These are phyloP conservation scores for Poecilia gillii DNA, from an alignment of 2,797 vertebrate genomes.

Conservation along the genomic window DNA sequence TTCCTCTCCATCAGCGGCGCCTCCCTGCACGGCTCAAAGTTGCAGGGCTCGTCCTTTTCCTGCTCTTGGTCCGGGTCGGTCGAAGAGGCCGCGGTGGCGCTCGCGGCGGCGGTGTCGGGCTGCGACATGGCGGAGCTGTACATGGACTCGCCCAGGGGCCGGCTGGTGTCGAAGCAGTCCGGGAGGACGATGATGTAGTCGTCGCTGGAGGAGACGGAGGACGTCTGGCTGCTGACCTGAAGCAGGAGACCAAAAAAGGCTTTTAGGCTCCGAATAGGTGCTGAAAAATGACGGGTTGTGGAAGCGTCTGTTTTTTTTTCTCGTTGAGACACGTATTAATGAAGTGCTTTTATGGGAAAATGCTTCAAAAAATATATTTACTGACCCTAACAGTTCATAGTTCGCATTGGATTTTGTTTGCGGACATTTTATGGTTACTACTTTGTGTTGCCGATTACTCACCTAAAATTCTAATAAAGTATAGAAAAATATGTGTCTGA, in stretches of 20 bases:
- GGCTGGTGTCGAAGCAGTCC: conserved; percentile 96
- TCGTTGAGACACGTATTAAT: not conserved
- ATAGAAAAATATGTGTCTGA: not conserved
- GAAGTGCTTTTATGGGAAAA: not conserved
- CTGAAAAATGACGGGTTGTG: not conserved
- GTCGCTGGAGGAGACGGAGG: conserved; percentile 89
- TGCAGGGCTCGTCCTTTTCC: conserved; percentile 41
- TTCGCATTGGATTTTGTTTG: not conserved
- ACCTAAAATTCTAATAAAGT: not conserved
- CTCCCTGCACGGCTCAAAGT: conserved; percentile 43
- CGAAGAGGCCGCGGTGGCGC: conserved; percentile 50
- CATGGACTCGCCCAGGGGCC: conserved; percentile 93
- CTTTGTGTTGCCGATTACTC: not conserved
- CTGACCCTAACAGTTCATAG: not conserved
- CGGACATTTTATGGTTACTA: not conserved
- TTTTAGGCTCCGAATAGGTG: not conserved
- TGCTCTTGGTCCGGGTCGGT: conserved; percentile 29
- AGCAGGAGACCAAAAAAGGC: not conserved
- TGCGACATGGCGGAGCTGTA: conserved; percentile 93
- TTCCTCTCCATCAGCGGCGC: conserved; percentile 30
- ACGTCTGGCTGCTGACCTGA: conserved; percentile 89
- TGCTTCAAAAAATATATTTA: not conserved
- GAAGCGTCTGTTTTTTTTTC: no score
- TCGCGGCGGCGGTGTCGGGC: conserved; percentile 74
- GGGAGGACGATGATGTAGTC: conserved; percentile 96